A percentile compares a stretch with the other conserved stretches of the same genome.
Evolutionary conservation across 2,113 vertebrate species (phyloP).

Genomic region (Barbus barbus): DNA sequence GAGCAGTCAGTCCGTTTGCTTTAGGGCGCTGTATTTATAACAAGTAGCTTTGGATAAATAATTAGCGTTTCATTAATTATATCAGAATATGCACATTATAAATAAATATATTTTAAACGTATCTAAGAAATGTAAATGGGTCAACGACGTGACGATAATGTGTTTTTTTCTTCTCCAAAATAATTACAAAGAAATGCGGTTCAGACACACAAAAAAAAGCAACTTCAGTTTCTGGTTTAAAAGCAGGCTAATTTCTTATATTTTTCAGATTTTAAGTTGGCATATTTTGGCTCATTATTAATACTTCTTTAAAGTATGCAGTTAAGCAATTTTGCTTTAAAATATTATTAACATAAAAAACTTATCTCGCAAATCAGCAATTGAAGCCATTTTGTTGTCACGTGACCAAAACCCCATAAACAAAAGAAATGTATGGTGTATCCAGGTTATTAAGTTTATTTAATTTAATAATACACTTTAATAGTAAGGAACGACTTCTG

Average conservation of each 20-base stretch:
- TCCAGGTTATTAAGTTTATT: background rate
- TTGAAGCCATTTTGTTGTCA: conserved; percentile 12
- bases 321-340: background rate
- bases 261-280: background rate
- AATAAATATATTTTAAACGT: background rate
- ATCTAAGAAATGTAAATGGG: background rate
- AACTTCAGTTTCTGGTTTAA: no score
- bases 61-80: background rate
- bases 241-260: no score
- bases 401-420: background rate
- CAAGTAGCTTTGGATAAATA: background rate
- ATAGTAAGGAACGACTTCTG: background rate
- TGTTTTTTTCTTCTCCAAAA: background rate
- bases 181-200: no score
- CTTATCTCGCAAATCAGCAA: background rate
- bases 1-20: background rate
- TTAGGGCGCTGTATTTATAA: background rate
- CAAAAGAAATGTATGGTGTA: background rate
- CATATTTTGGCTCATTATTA: background rate
- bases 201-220: no score
- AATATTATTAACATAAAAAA: background rate
- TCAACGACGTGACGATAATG: background rate
- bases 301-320: background rate
- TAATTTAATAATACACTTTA: background rate
- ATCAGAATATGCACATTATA: background rate